Evolutionary conservation across 2,888 invertebrate genomes (phyloP), one percentile per base, ranked within the genome.

Genomic region (Platypus cylindrus): DNA sequence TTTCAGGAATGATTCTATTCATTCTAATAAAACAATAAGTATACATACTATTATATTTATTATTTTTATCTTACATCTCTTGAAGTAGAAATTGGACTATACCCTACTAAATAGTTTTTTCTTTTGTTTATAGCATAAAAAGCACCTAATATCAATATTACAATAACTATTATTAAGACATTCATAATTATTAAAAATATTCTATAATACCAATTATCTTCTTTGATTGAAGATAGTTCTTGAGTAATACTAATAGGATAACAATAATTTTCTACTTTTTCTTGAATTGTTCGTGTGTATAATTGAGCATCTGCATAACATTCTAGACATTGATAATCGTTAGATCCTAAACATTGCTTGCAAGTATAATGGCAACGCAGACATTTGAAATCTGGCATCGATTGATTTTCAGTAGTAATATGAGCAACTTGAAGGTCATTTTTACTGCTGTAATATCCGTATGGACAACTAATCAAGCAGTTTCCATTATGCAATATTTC

Each of bases 331-430:
- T 82, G 73, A 50, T 71, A 71, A 58, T 77, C 74, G 46, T 70
- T 68, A 5, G 80, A 74, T 7, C 82, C 82, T 5, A 62, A 59
- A 52, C 84, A 84, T 7, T 67, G 66, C 37, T 68, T 67, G 55
- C 84, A 84, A n/a, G 75, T 70, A 56, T 83, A 82, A 60, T 84
- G 82, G 54, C 84, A 84, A 17, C 65, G 61, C 2, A 71, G 59
- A 52, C 83, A 83, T 36, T 36, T 36, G 36, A 38, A 43, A 30
- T 43, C 42, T n/a, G 28, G 35, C 32, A 65, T 32, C 12, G 37
- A 15, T n/a, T 37, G 12, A n/a, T n/a, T n/a, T n/a, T n/a, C n/a
- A 32, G 28, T 27, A 15, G 30, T 35, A 28, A 50, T 47, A 44
- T 51, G 50, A 11, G 38, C 41, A 17, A 44, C 40, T 18, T 29